phyloP scores from a whole-genome alignment of 2,888 invertebrate genomes.

The Nemoura dubitans region DNA sequence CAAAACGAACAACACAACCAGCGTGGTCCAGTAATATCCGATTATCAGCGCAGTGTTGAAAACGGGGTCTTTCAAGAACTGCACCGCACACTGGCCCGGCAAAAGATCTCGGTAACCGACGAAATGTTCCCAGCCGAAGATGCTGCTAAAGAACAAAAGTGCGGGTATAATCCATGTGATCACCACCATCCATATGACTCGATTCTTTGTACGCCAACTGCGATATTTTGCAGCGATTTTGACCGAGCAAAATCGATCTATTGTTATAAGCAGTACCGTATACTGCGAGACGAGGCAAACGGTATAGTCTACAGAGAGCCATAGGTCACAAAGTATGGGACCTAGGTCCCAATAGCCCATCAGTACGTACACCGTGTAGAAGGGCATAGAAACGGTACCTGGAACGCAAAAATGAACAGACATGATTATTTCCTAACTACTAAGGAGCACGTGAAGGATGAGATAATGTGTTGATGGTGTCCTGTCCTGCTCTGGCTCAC shows the following conservation, averaged over 20 bases:
- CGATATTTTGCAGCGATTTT: slow-evolving; percentile 97
- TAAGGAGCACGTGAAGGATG: too few species aligned
- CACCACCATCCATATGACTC: slow-evolving; percentile 94
- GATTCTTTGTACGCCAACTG: slow-evolving; percentile 93
- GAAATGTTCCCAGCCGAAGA: slow-evolving; percentile 99
- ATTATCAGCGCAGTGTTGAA: slow-evolving; percentile 98
- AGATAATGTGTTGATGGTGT: too few species aligned
- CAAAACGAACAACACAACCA: slow-evolving; percentile 92
- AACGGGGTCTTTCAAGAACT: slow-evolving; percentile 96
- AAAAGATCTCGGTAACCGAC: slow-evolving; percentile 88
- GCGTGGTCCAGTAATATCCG: slow-evolving; percentile 95
- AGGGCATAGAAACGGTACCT: slow-evolving; percentile 98
- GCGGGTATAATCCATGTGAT: slow-evolving; percentile 98
- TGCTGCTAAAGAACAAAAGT: slow-evolving; percentile 94
- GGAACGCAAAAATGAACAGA: slow-evolving; percentile 54
- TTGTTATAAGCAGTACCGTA: slow-evolving; percentile 97
- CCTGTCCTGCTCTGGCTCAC: slow-evolving; percentile 62
- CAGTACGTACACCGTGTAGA: slow-evolving; percentile 96
- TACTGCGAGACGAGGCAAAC: slow-evolving; percentile 99
- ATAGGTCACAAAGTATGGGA: slow-evolving; percentile 93
- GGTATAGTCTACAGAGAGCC: slow-evolving; percentile 99
- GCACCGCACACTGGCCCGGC: slow-evolving; percentile 92
- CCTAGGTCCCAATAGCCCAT: slow-evolving; percentile 98
- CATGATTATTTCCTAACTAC: too few species aligned
- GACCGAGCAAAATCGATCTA: slow-evolving; percentile 98